These are phyloP conservation scores for Vanessa atalanta DNA, from an alignment of 1,140 invertebrate genomes.

Conservation along the genomic window DNA sequence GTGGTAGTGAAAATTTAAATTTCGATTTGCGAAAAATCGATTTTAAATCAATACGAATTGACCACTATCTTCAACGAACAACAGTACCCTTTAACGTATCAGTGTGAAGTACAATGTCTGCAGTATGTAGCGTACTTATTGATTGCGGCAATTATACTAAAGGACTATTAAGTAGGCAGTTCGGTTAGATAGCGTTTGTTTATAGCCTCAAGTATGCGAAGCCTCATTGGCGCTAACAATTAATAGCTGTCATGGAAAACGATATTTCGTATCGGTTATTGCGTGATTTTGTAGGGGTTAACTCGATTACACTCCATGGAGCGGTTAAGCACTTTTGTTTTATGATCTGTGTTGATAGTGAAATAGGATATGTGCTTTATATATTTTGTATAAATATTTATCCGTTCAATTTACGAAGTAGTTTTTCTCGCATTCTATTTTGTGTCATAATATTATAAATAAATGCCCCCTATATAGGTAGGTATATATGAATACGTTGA, in stretches of 20 bases:
- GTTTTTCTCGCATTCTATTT: too few species aligned
- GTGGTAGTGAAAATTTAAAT: too few species aligned
- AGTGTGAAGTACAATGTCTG: conserved; percentile 22
- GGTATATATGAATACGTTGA: too few species aligned
- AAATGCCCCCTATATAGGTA: too few species aligned
- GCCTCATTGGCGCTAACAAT: conserved; percentile 43
- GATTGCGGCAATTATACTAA: conserved; percentile 60
- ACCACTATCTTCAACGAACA: conserved; percentile 15
- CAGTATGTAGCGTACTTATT: conserved; percentile 44
- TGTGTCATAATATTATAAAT: too few species aligned
- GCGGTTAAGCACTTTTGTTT: conserved; percentile 51
- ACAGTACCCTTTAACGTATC: conserved; percentile 19
- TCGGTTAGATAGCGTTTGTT: conserved; percentile 46
- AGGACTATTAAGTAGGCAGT: conserved; percentile 63
- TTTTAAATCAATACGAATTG: background rate
- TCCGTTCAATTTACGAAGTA: background rate
- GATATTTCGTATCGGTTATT: conserved; percentile 56
- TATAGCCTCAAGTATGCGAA: conserved; percentile 42
- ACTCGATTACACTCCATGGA: conserved; percentile 57
- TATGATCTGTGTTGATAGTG: conserved; percentile 36
- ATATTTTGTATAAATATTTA: background rate
- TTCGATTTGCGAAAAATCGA: background rate
- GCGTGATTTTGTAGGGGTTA: conserved; percentile 60
- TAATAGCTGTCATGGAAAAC: conserved; percentile 53
- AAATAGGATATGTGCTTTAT: conserved; percentile 22